These are phyloP conservation scores for Macheiramphus alcinus DNA, from an alignment of 2,113 vertebrate species.

Conservation along the genomic window DNA sequence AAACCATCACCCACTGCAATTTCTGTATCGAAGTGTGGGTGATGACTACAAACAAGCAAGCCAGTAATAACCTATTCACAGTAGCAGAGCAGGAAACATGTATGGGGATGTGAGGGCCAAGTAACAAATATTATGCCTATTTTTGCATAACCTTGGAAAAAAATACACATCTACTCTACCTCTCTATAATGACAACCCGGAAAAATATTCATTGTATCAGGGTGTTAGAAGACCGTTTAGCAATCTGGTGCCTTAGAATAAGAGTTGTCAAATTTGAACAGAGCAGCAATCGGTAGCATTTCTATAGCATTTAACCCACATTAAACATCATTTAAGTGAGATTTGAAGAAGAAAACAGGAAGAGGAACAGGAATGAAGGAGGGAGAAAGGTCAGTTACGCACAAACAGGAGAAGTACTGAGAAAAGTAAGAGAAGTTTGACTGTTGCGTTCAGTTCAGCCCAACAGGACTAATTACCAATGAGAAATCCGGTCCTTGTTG, in stretches of 20 bases:
- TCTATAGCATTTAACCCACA: not conserved
- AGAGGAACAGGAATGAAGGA: not conserved
- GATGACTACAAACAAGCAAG: not conserved
- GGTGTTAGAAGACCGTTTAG: not conserved
- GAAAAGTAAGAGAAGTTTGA: not conserved
- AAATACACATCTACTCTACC: not conserved
- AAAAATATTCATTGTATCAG: not conserved
- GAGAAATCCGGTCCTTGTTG: not conserved
- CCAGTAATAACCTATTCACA: not conserved
- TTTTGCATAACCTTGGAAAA: not conserved
- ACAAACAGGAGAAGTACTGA: not conserved
- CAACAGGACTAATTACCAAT: not conserved
- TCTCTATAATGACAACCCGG: not conserved
- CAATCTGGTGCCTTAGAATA: not conserved
- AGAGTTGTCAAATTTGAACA: not conserved
- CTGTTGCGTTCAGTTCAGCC: not conserved
- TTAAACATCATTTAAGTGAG: not conserved
- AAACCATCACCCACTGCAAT: not conserved
- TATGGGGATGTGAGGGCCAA: not conserved
- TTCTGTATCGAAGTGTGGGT: not conserved
- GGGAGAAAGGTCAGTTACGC: not conserved
- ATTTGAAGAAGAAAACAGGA: not conserved
- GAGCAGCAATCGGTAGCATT: not conserved
- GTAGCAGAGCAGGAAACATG: not conserved
- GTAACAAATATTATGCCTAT: not conserved